Evolutionary conservation across 1,140 invertebrate genomes (phyloP), one percentile per base, ranked within the genome.

Genomic region (Lethocerus indicus): DNA sequence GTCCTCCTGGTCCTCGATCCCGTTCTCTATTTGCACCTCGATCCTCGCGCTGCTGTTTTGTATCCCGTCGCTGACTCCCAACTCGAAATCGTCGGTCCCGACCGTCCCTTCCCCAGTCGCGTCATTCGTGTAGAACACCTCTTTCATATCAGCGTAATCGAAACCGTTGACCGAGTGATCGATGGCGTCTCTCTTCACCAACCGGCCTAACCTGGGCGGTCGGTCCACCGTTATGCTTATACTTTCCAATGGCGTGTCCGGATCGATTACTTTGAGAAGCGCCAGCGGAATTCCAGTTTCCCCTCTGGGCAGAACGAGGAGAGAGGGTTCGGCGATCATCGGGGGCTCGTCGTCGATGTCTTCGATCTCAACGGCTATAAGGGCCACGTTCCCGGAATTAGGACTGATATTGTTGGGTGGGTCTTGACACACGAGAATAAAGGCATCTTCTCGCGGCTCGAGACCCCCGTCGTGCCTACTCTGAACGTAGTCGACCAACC

Each of bases 391-490:
- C n/a, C n/a, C n/a, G 14, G 27, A 29, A 7, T 25, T 24, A 7
- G 49, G 23, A 13, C 44, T 39, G 13, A 26, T 39, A 16, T 39
- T 39, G n/a, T 39, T 39, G n/a, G n/a, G n/a, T 16, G 37, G n/a
- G 49, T 50, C 49, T 25, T 50, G 36, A 25, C 49, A 50, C 7
- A 12, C 26, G 16, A 50, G 21, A 23, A 25, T 26, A 41, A 50
- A 39, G 14, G 13, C 25, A 39, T 50, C 49, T 50, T 50, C 40
- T 41, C 25, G 28, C 25, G 49, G 49, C 28, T 50, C 49, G 16
- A 43, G 7, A 9, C 27, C 25, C n/a, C n/a, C n/a, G 14, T 12
- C 2, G 27, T 50, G 49, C 9, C 16, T 28, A 12, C 6, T 43
- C 28, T 50, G 49, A 18, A 20, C 28, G 21, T 50, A 50, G 13